These are phyloP conservation scores for Dryococelus australis DNA, from an alignment of 2,888 invertebrate genomes.

Conservation along the genomic window DNA sequence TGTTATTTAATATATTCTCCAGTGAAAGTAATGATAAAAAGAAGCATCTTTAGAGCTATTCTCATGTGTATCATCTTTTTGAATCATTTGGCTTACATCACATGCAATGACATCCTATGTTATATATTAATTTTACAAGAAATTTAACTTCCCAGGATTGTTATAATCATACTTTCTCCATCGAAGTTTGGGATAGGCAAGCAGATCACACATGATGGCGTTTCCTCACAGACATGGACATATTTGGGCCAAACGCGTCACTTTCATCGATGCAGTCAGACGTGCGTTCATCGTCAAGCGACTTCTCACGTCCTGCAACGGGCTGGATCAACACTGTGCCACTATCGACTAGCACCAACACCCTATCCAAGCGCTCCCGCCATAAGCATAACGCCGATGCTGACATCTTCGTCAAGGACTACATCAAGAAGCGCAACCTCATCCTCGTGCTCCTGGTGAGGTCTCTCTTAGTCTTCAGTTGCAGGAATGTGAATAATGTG, in stretches of 20 bases:
- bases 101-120: too few species aligned
- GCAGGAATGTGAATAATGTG: neutral
- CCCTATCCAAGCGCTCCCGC: constrained; percentile 67
- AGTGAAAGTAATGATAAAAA: too few species aligned
- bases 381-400: constrained; percentile 59
- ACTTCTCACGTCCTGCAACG: constrained; percentile 50
- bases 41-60: too few species aligned
- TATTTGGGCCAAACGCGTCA: constrained; percentile 54
- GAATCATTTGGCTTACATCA: too few species aligned
- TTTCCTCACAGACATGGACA: constrained; percentile 56
- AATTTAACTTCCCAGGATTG: too few species aligned
- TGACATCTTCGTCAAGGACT: constrained; percentile 91
- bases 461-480: constrained; percentile 20
- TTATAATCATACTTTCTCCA: too few species aligned
- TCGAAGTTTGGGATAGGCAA: too few species aligned
- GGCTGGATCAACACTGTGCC: constrained; percentile 97
- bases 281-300: constrained; percentile 48
- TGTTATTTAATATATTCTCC: too few species aligned
- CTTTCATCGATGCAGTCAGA: constrained; percentile 50
- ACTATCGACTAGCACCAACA: constrained; percentile 71
- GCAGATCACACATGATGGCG: too few species aligned
- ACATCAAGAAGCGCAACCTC: constrained; percentile 91
- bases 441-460: constrained; percentile 87
- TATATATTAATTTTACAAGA: too few species aligned
- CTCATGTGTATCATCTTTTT: too few species aligned